Evolutionary conservation across 30 jellyfish, hydroid and myxozoan genomes (phyloP).

Genomic region (Hydra vulgaris): DNA sequence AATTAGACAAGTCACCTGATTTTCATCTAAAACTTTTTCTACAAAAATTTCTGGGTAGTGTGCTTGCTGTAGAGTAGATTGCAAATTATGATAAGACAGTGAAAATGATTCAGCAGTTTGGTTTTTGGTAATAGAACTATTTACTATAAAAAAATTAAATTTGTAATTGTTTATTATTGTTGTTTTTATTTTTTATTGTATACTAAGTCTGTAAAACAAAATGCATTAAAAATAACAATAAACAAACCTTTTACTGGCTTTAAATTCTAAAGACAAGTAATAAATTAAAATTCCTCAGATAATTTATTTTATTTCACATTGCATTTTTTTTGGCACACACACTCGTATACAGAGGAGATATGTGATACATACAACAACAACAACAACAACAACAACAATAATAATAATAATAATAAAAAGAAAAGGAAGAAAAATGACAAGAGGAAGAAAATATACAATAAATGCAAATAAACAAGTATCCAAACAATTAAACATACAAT

Average conservation of each 20-base stretch:
- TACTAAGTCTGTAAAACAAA: not conserved
- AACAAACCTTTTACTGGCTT: conserved; percentile 24
- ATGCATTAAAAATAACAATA: not conserved
- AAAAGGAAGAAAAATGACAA: too few species aligned
- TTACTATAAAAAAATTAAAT: not conserved
- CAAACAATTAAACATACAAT: not conserved
- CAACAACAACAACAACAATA: too few species aligned
- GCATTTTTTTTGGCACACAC: too few species aligned
- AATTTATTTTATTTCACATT: too few species aligned
- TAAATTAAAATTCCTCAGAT: not conserved
- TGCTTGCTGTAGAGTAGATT: not conserved
- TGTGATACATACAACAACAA: too few species aligned
- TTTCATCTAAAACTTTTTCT: conserved; percentile 14
- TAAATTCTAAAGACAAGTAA: conserved; percentile 4
- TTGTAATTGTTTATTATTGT: not conserved
- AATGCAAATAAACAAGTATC: not conserved
- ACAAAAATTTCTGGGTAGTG: not conserved
- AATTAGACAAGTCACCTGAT: not conserved
- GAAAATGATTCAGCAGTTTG: conserved; percentile 13
- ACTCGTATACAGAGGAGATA: too few species aligned
- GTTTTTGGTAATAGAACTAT: conserved; percentile 3
- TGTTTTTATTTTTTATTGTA: not conserved
- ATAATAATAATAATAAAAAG: too few species aligned
- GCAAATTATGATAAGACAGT: conserved; percentile 14
- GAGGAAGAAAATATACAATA: too few species aligned